Evolutionary conservation across 2,113 vertebrate species (phyloP).

Genomic region (Dendropsophus ebraccatus): DNA sequence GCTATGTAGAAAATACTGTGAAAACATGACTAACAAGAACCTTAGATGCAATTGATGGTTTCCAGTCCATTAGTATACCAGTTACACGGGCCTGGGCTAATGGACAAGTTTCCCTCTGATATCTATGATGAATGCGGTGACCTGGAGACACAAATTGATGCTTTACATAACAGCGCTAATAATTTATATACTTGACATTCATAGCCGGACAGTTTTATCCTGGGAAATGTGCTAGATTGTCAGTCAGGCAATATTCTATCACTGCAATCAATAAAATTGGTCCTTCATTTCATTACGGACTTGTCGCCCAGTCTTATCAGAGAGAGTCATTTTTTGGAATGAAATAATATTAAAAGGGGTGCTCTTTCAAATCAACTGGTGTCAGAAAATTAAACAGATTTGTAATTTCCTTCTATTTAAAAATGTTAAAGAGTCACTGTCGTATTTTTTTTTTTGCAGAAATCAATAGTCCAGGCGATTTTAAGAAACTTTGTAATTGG

Average conservation of each 20-base stretch:
- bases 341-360: background rate
- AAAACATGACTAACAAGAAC: background rate
- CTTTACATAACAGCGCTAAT: background rate
- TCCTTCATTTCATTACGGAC: background rate
- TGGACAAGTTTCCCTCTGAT: background rate
- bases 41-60: background rate
- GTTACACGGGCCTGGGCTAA: background rate
- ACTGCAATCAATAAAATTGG: background rate
- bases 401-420: too few relatives aligned
- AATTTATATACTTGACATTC: background rate
- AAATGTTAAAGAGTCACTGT: too few relatives aligned
- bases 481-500: too few relatives aligned
- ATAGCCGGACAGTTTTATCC: background rate
- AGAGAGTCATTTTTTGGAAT: background rate
- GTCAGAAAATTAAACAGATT: too few relatives aligned
- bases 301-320: background rate
- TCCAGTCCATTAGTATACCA: background rate
- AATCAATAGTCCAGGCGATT: too few relatives aligned
- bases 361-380: too few relatives aligned
- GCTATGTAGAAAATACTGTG: background rate
- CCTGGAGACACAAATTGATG: background rate
- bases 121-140: background rate
- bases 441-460: too few relatives aligned
- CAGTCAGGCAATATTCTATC: background rate
- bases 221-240: background rate